These are phyloP conservation scores for Saguinus imperator DNA, from an alignment of 2,113 vertebrate genomes.

Conservation along the genomic window DNA sequence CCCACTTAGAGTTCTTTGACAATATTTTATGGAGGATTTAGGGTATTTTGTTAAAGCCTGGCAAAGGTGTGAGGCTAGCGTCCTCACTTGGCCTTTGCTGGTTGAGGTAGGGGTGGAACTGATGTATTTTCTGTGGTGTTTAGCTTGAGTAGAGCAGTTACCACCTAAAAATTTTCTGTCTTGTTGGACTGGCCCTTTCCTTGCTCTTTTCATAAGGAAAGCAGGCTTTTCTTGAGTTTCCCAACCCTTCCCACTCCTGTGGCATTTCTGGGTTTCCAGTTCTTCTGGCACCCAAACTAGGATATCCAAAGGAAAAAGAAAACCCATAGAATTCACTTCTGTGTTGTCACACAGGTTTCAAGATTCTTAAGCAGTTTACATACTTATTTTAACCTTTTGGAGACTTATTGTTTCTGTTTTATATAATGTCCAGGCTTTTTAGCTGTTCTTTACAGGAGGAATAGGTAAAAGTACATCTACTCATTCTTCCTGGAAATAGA, in stretches of 20 bases:
- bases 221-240: background rate
- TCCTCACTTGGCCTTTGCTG: background rate
- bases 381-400: background rate
- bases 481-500: background rate
- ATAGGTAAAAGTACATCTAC: background rate
- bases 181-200: background rate
- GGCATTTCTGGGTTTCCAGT: background rate
- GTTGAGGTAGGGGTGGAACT: fast-evolving
- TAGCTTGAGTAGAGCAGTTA: background rate
- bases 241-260: fast-evolving
- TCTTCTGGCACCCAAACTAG: background rate
- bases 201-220: background rate
- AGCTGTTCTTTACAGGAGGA: background rate
- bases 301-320: background rate
- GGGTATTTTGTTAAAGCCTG: background rate
- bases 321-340: background rate
- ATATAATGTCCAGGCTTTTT: background rate
- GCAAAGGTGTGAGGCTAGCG: background rate
- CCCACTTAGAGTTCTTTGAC: background rate
- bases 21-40: background rate
- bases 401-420: background rate
- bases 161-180: background rate
- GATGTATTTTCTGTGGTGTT: background rate
- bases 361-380: background rate
- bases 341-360: background rate